Base-by-base conservation (phyloP, 2,113 vertebrate species). In the Megaceryle maxima region DNA sequence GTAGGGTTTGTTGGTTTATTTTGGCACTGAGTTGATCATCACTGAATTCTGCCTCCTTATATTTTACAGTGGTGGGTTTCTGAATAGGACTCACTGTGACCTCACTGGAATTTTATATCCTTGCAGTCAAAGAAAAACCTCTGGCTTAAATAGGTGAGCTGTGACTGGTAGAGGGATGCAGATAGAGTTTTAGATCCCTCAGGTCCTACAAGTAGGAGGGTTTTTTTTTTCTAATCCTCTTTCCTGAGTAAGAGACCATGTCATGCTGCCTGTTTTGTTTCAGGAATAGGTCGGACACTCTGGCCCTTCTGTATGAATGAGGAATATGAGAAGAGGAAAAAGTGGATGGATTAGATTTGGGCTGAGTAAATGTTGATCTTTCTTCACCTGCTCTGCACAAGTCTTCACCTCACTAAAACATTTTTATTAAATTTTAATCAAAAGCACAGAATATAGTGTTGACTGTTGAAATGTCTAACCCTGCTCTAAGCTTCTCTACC, bases 371-470 rank as follows among this genome's bases (percentile, higher is more conserved):
- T 97, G 97, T 96, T 97, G 96, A 97, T 98, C 97, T 98, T 97
- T 98, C 97, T 85, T 98, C 98, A 98, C 98, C 96, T 98, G 95
- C 92, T 96, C 92, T 96, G 92, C 87, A 95, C 91, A 95, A 97
- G 97, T 95, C 97, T 97, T 97, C 76, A 66, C 91, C 94, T 97
- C 22, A 66, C 70, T 91, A 92, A 97, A 97, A 96, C 92, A 76
- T 96, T 97, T 97, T 98, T 97, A 98, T 98, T 98, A 98, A 97
- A 97, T 96, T 98, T 98, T 98, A 98, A 98, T 98, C 97, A 98
- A 97, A 98, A 98, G 92, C 97, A 98, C 93, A 97, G 88, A 97
- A 97, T 97, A 97, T 95, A 94, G 73, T 98, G 96, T 96, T 97
- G 97, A 97, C 74, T 94, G 56, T 92, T 94, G 92, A 92, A 97